Percentiles rank a stretch among this genome's conserved stretches.
These are phyloP conservation scores for Psilopogon haemacephalus DNA, from an alignment of 2,113 vertebrate genomes.

Conservation along the genomic window DNA sequence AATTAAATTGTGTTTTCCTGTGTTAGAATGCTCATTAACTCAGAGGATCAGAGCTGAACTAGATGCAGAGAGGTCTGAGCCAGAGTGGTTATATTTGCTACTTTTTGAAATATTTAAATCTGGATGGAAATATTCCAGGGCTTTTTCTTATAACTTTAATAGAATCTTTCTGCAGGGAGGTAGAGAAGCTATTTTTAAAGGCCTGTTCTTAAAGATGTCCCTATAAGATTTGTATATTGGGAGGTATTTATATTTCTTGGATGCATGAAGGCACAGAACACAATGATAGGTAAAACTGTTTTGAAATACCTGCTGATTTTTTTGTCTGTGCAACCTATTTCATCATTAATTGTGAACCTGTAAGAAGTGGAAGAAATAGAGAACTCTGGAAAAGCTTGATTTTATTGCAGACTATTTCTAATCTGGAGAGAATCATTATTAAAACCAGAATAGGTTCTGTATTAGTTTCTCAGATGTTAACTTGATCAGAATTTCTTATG, in stretches of 20 bases:
- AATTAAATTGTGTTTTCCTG: background rate
- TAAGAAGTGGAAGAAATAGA: background rate
- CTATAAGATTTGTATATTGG: background rate
- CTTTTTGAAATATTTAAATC: background rate
- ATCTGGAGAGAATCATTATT: background rate
- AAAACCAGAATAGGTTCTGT: background rate
- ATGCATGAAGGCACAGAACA: background rate
- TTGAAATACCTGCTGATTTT: background rate
- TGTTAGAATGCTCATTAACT: background rate
- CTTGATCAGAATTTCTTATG: background rate
- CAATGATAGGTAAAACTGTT: background rate
- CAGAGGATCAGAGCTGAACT: background rate
- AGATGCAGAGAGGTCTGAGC: background rate
- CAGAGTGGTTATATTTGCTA: background rate
- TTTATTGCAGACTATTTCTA: background rate
- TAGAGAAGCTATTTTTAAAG: background rate
- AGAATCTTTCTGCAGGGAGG: background rate
- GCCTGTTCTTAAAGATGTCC: background rate
- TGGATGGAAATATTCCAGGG: background rate
- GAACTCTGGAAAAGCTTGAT: background rate
- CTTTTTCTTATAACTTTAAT: background rate
- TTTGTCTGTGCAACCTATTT: background rate
- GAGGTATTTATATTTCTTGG: background rate
- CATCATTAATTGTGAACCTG: background rate
- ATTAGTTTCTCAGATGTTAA: background rate